Conservation (phyloP, 1,140 invertebrate genomes). For the Harpegnathos saltator region DNA sequence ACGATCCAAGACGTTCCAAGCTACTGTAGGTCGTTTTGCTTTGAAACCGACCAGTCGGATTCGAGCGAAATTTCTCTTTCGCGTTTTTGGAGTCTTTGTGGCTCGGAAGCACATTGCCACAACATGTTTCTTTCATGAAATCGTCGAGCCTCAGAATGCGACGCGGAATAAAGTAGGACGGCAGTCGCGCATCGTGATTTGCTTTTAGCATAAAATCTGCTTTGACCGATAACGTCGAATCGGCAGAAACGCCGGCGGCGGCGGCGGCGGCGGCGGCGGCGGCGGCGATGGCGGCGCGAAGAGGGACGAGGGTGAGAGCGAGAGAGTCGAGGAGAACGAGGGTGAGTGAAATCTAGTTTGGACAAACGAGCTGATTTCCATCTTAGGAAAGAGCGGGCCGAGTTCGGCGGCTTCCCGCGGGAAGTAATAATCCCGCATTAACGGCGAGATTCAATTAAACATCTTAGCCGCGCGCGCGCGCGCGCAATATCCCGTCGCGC, state of each 20-base stretch:
- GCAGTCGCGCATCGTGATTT: slow-evolving; percentile 38
- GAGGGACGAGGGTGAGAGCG: background rate
- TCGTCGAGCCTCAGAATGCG: slow-evolving; percentile 21
- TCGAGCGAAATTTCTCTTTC: background rate
- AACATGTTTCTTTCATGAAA: slow-evolving; percentile 43
- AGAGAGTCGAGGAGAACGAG: background rate
- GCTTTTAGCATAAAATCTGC: slow-evolving; percentile 29
- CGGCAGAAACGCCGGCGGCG: background rate
- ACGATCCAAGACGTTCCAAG: background rate
- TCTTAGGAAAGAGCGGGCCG: background rate
- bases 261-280: background rate
- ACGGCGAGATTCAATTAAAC: slow-evolving; percentile 18
- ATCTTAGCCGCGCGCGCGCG: background rate
- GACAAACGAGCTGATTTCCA: slow-evolving; percentile 8
- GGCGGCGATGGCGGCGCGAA: background rate
- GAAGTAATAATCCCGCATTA: slow-evolving; percentile 33
- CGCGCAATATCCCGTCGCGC: background rate
- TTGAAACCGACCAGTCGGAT: background rate
- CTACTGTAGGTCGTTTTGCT: background rate
- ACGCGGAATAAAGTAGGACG: slow-evolving; percentile 5
- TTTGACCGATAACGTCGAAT: slow-evolving; percentile 44
- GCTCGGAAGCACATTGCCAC: slow-evolving; percentile 1
- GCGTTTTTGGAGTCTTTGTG: background rate
- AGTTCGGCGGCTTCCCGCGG: too few relatives aligned
- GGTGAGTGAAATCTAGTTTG: slow-evolving; percentile 7